Conservation (phyloP, 2,797 vertebrate species). For the Catharus ustulatus region DNA sequence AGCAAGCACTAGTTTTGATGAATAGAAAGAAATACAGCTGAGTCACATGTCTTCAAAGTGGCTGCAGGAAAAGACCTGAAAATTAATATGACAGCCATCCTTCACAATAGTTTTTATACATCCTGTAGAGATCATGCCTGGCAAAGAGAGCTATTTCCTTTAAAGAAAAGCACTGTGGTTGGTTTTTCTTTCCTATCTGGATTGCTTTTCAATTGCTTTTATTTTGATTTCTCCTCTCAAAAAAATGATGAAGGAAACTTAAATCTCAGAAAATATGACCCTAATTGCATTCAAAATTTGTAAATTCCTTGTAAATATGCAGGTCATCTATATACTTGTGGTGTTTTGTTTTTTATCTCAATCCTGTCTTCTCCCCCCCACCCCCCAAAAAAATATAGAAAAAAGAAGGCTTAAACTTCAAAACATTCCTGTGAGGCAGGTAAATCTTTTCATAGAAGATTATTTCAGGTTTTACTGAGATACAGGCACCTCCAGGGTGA, state of each 20-base stretch:
- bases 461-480: conserved; percentile 36
- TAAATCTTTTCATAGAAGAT: conserved; percentile 50
- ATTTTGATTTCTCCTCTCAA: neutral
- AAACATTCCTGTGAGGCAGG: neutral
- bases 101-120: neutral
- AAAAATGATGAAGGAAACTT: neutral
- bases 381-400: neutral
- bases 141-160: neutral
- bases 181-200: neutral
- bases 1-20: conserved; percentile 29
- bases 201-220: neutral
- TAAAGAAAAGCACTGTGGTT: neutral
- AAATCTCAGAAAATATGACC: neutral
- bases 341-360: neutral
- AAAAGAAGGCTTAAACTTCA: neutral
- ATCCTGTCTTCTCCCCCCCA: neutral
- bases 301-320: neutral
- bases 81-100: conserved; percentile 7
- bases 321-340: neutral
- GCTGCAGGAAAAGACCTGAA: conserved; percentile 23
- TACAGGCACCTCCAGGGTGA: conserved; percentile 12
- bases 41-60: conserved; percentile 48
- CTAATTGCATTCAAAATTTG: neutral
- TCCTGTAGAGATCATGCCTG: conserved; percentile 9
- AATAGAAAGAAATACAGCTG: conserved; percentile 52